Conservation (phyloP, 1,140 invertebrate genomes). For the Campoletis sonorensis region DNA sequence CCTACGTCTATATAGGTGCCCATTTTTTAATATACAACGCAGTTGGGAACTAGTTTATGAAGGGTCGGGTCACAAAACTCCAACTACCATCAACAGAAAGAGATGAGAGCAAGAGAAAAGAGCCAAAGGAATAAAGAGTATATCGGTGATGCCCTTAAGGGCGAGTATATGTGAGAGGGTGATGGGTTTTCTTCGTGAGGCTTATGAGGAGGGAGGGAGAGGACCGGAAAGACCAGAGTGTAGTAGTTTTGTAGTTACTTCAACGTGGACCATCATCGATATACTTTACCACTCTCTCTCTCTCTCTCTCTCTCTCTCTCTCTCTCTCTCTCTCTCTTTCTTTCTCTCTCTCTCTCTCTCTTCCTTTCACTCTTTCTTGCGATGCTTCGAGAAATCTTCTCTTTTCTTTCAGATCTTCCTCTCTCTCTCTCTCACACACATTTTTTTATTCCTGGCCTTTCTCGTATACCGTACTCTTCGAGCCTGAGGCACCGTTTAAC, state of each 20-base stretch:
- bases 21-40: slow-evolving; percentile 75
- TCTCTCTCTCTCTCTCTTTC: slow-evolving; percentile 21
- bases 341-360: slow-evolving; percentile 18
- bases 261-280: slow-evolving; percentile 46
- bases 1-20: slow-evolving; percentile 71
- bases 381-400: slow-evolving; percentile 2
- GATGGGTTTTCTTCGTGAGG: slow-evolving; percentile 33
- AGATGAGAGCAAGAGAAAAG: slow-evolving; percentile 59
- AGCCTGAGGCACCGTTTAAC: slow-evolving; percentile 71
- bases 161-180: slow-evolving; percentile 48
- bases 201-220: slow-evolving; percentile 32
- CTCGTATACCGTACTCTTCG: slow-evolving; percentile 61
- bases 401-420: slow-evolving; percentile 17
- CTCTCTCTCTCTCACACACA: slow-evolving; percentile 33
- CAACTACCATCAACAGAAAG: slow-evolving; percentile 56
- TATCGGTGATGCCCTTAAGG: slow-evolving; percentile 52
- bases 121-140: slow-evolving; percentile 46
- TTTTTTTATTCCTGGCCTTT: slow-evolving; percentile 46
- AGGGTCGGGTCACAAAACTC: slow-evolving; percentile 72
- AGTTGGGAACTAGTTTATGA: slow-evolving; percentile 76
- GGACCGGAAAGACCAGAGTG: slow-evolving; percentile 27
- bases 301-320: slow-evolving; percentile 15
- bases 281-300: slow-evolving; percentile 20
- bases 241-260: slow-evolving; percentile 6
- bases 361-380: slow-evolving; percentile 2